These are phyloP conservation scores for Ormyrus thymus DNA, from an alignment of 2,888 invertebrate species.

Conservation along the genomic window DNA sequence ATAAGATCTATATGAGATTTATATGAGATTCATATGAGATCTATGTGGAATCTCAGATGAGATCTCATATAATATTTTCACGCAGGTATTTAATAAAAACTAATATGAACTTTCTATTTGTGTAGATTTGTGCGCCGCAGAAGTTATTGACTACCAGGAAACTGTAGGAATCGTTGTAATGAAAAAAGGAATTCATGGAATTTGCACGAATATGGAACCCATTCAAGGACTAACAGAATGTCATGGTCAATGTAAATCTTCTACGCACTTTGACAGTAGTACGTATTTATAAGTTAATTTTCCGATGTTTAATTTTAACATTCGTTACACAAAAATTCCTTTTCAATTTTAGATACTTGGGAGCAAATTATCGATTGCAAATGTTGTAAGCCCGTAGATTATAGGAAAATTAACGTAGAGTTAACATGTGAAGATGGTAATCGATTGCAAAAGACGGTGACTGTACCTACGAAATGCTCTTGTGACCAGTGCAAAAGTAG, in stretches of 20 bases:
- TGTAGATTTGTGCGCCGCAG: conserved; percentile 76
- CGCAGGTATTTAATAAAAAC: neutral
- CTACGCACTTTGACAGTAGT: conserved; percentile 82
- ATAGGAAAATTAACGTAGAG: conserved; percentile 71
- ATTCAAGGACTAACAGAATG: conserved; percentile 83
- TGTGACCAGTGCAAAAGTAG: conserved; percentile 61
- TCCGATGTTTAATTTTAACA: conserved; percentile 3
- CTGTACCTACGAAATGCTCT: conserved; percentile 70
- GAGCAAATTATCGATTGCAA: conserved; percentile 67
- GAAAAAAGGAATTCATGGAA: conserved; percentile 76
- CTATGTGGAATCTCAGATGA: too few species aligned
- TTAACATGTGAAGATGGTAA: conserved; percentile 76
- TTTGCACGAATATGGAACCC: conserved; percentile 80
- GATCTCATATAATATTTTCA: too few species aligned
- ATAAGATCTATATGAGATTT: too few species aligned
- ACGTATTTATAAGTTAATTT: conserved; percentile 64
- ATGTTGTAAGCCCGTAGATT: conserved; percentile 68
- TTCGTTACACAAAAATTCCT: conserved; percentile 31
- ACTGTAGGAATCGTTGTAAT: conserved; percentile 80
- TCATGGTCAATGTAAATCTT: conserved; percentile 82
- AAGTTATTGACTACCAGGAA: conserved; percentile 75
- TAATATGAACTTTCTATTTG: conserved; percentile 14
- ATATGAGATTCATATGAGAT: too few species aligned
- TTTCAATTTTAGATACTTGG: conserved; percentile 62
- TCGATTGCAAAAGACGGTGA: conserved; percentile 64